Base-by-base conservation (phyloP, 2,113 vertebrate species). In the Sebastes schlegelii region DNA sequence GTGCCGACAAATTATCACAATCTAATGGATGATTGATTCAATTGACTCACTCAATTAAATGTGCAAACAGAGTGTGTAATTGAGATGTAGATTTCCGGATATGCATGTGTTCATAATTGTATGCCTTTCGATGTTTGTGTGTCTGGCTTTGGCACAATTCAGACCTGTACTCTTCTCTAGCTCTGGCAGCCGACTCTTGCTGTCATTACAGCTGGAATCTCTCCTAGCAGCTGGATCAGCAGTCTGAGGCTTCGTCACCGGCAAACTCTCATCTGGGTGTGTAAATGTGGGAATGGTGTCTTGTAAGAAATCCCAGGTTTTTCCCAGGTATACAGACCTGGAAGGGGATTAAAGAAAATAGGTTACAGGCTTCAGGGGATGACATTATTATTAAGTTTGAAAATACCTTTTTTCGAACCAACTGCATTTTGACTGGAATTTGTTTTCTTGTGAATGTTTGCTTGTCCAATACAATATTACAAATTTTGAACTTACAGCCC, bases 221-320 rank as follows among this genome's bases (percentile, higher is more conserved):
- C 88, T 94, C 19, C 45, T 1, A 75, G 92, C 52, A 48, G 68
- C 91, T 58, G 6, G 10, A 16, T 94, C 90, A 58, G 83, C 9
- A 9, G 69, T 52, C 70, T 67, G 34, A 45, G 14, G 40, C 91
- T 88, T 94, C 10, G 57, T 73, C 88, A 93, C 95, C 4, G 23
- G 14, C 46, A 82, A 72, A 79, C 40, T 75, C 4, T 95, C 90
- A 34, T 94, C 88, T 23, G 89, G 75, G 57, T 94, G 84, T 69
- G 93, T 95, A 91, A 97, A 99, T 78, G 94, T 92, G 13, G 97
- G 97, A 72, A 98, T 83, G 84, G 74, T 79, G 8, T 93, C 90
- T 91, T 92, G 96, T 82, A 99, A 91, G 85, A 98, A 95, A 61
- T 93, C 80, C 98, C 98, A 99, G 8, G 96, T 87, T 92, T 95